These are phyloP conservation scores for Penaeus monodon DNA, from an alignment of 2,888 invertebrate species.

Conservation along the genomic window DNA sequence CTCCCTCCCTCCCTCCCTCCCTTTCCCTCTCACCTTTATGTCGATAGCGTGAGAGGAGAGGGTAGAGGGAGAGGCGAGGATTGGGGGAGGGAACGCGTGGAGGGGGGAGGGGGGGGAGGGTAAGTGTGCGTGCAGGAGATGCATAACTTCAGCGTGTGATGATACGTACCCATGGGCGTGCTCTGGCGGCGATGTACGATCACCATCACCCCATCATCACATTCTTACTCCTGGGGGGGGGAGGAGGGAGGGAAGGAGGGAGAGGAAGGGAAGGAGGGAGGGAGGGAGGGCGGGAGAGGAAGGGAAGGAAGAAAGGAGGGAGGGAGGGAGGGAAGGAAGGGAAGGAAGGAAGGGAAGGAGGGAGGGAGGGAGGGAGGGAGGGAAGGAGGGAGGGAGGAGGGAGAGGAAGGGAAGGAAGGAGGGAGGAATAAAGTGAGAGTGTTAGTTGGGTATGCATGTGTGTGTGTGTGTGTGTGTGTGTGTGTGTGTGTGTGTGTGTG, in stretches of 20 bases:
- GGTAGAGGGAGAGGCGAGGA: background rate
- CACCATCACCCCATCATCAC: no score
- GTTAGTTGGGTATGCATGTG: background rate
- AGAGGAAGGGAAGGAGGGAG: no score
- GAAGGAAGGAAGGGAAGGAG: no score
- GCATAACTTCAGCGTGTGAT: no score
- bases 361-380: background rate
- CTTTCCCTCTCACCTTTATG: conserved; percentile 42
- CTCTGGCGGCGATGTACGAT: no score
- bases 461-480: background rate
- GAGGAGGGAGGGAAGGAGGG: background rate
- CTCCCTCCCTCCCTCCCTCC: conserved; percentile 46
- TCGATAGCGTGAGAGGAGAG: conserved; percentile 65
- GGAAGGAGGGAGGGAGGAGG: background rate
- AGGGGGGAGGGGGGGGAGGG: no score
- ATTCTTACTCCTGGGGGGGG: background rate
- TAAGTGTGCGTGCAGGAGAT: no score
- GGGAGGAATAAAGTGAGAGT: background rate
- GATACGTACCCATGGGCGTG: no score
- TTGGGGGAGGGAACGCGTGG: background rate
- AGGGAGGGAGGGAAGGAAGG: background rate
- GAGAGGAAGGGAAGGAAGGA: background rate
- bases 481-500: no score
- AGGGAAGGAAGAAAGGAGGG: background rate
- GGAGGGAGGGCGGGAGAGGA: background rate